Conservation (phyloP, 1,140 invertebrate genomes). For the Paralvinella palmiformis region DNA sequence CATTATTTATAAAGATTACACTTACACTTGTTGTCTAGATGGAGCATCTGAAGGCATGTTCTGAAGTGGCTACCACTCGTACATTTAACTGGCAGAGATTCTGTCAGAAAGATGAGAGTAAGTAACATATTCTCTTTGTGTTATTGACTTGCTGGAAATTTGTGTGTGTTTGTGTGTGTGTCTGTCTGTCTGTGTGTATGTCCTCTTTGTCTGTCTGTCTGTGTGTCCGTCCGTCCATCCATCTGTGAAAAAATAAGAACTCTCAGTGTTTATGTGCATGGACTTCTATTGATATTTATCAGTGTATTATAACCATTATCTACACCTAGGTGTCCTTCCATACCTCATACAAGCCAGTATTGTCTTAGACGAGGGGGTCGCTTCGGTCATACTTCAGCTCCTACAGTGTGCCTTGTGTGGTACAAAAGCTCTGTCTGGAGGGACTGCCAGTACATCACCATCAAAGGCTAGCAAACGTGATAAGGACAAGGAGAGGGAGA, state of each 20-base stretch:
- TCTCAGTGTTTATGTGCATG: background rate
- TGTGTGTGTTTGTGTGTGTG: too few relatives aligned
- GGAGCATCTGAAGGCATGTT: slow-evolving; percentile 89
- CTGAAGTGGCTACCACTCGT: slow-evolving; percentile 84
- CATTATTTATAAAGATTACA: too few relatives aligned
- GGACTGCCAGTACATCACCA: slow-evolving; percentile 19
- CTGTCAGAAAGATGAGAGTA: slow-evolving; percentile 64
- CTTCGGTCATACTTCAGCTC: slow-evolving; percentile 81
- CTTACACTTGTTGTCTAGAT: too few relatives aligned
- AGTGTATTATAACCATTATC: slow-evolving; percentile 14
- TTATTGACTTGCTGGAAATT: too few relatives aligned
- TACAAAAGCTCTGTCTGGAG: slow-evolving; percentile 26
- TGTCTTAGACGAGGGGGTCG: slow-evolving; percentile 85
- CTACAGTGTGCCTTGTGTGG: slow-evolving; percentile 78
- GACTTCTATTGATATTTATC: slow-evolving; percentile 1
- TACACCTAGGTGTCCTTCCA: slow-evolving; percentile 58
- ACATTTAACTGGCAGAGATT: slow-evolving; percentile 93
- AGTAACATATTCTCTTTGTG: slow-evolving; percentile 8
- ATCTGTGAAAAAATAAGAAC: background rate
- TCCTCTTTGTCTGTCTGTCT: too few relatives aligned
- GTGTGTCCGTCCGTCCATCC: too few relatives aligned
- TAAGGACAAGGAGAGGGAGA: slow-evolving; percentile 10
- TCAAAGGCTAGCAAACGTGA: slow-evolving; percentile 17
- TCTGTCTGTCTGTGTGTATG: too few relatives aligned
- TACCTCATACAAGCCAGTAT: slow-evolving; percentile 75